Evolutionary conservation across 2,797 vertebrate genomes (phyloP), one percentile per base, ranked within the genome.

Genomic region (Chaetophractus vellerosus): DNA sequence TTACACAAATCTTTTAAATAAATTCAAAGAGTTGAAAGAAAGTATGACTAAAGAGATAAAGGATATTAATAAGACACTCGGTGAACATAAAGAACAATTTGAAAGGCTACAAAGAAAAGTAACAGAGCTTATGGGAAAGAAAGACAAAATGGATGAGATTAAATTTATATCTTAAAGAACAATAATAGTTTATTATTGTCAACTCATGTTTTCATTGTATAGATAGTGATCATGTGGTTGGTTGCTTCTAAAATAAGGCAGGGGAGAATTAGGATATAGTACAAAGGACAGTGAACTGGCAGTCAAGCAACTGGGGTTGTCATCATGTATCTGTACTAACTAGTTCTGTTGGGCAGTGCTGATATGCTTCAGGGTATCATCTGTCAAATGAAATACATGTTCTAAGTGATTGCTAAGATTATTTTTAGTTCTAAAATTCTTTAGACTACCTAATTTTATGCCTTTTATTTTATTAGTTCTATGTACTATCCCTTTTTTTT

Each of bases 241-340:
- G 71, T 24, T 88, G n/a, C 41, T 94, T 79, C 85, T 75, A 95
- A 85, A 90, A 78, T 69, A 91, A 68, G 72, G 72, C 15, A 85
- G 72, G 75, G 89, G 80, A 88, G 63, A 95, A 83, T 31, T 68
- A 69, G 41, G 84, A 76, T 66, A 61, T 41, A 75, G 57, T 48
- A 76, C 23, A 79, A 90, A 80, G 52, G 6, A 72, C 4, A 85
- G 52, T 82, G 52, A 94, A 45, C 5, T 26, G 69, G 66, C 36
- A 84, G 52, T 76, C n/a, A 50, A 50, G 61, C 23, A 38, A 55
- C 41, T 19, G 19, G 3, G 33, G n/a, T n/a, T 63, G 33, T 72
- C 90, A 76, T 45, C n/a, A 90, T 75, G 0, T 28, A 9, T 19
- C 61, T 89, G n/a, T 18, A 90, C 10, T 91, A 66, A 55, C 16